Percentiles rank a stretch among this genome's conserved stretches.
Evolutionary conservation across 2,888 invertebrate genomes (phyloP).

Genomic region (Diachrysia chrysitis): DNA sequence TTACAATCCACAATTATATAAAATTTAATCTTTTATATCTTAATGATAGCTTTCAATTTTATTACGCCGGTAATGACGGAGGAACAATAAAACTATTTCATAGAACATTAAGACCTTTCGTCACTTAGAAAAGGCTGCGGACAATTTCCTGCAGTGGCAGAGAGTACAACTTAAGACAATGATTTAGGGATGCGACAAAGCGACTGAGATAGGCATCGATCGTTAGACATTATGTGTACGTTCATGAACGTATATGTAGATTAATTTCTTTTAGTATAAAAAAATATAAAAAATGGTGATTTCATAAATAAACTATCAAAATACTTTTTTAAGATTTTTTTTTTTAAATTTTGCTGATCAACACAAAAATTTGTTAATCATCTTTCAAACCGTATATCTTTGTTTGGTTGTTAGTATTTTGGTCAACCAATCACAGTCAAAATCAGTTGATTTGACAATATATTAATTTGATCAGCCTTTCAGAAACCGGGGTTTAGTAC

Average conservation of each 20-base stretch:
- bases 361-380: too few relatives aligned
- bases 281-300: too few relatives aligned
- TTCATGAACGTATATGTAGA: not conserved
- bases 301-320: too few relatives aligned
- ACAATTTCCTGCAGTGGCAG: conserved; percentile 63
- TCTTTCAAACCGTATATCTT: too few relatives aligned
- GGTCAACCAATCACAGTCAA: too few relatives aligned
- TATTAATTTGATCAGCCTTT: too few relatives aligned
- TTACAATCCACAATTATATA: conserved; percentile 36
- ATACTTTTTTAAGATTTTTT: too few relatives aligned
- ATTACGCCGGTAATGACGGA: conserved; percentile 54
- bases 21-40: conserved; percentile 40
- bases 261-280: too few relatives aligned
- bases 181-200: conserved; percentile 43
- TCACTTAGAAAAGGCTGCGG: conserved; percentile 55
- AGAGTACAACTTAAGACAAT: conserved; percentile 46
- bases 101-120: conserved; percentile 59
- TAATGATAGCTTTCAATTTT: conserved; percentile 59
- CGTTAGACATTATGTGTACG: not conserved
- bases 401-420: too few relatives aligned
- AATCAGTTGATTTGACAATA: too few relatives aligned
- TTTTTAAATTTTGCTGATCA: too few relatives aligned
- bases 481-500: too few relatives aligned
- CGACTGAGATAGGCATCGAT: conserved; percentile 1
- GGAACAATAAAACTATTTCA: conserved; percentile 60